Conservation (phyloP, 1,140 invertebrate species). For the Pseudomyrmex dendroicus region DNA sequence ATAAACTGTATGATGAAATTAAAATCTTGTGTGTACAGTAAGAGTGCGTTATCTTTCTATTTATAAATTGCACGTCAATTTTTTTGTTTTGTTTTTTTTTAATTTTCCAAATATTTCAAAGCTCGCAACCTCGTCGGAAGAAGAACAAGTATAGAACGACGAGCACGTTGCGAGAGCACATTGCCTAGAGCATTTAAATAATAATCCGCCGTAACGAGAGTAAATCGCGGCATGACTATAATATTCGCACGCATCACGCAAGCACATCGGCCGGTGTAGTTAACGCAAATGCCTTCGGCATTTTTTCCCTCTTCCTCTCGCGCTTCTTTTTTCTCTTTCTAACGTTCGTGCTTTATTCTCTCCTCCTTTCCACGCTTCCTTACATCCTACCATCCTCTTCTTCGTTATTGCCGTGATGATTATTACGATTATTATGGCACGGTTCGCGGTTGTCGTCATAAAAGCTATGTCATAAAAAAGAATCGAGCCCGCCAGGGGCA, state of each 20-base stretch:
- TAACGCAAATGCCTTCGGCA: conserved; percentile 69
- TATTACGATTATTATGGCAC: conserved; percentile 82
- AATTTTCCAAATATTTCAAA: conserved; percentile 7
- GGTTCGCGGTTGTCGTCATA: conserved; percentile 77
- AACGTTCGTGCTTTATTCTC: conserved; percentile 2
- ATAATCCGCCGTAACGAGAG: conserved; percentile 78
- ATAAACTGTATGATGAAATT: neutral
- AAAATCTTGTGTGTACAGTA: no score
- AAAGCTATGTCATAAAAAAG: conserved; percentile 77
- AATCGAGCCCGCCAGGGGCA: conserved; percentile 67
- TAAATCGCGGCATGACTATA: conserved; percentile 71
- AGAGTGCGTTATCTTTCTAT: neutral
- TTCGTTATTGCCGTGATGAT: conserved; percentile 78
- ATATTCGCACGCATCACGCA: conserved; percentile 76
- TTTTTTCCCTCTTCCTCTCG: neutral
- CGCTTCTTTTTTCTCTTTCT: conserved; percentile 29
- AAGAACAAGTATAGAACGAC: conserved; percentile 32
- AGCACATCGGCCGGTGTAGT: conserved; percentile 57
- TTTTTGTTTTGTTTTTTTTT: conserved; percentile 39
- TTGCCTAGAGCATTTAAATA: conserved; percentile 76
- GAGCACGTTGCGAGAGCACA: conserved; percentile 61
- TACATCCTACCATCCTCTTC: conserved; percentile 13
- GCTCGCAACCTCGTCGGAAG: conserved; percentile 65
- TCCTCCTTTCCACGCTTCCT: conserved; percentile 24
- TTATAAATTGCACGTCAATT: neutral